Conservation (phyloP, 2,797 vertebrate genomes). For the Danio aesculapii region DNA sequence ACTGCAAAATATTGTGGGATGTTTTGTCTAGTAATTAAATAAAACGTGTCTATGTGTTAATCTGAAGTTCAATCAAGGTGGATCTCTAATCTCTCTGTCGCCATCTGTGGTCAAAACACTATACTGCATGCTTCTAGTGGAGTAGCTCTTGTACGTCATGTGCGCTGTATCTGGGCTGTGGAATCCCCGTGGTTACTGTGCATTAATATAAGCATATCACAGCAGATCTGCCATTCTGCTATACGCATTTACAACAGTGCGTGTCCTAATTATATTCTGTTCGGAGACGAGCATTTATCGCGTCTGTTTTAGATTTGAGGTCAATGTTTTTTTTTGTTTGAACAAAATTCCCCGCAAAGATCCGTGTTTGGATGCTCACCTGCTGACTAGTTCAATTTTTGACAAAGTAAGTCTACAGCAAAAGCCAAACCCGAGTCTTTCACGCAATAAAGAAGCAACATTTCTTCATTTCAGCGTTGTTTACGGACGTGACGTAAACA, state of each 20-base stretch:
- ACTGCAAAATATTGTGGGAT: background rate
- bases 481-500: background rate
- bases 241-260: too few species aligned
- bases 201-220: background rate
- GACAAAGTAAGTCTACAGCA: too few species aligned
- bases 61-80: too few species aligned
- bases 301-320: too few species aligned
- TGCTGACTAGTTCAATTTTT: background rate
- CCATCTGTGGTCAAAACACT: background rate
- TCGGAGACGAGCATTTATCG: too few species aligned
- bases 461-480: too few species aligned
- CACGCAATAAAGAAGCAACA: too few species aligned
- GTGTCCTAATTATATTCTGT: too few species aligned
- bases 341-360: too few species aligned
- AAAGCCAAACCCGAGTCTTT: too few species aligned
- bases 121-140: background rate
- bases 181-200: background rate
- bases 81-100: background rate
- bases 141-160: background rate
- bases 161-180: background rate
- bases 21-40: background rate
- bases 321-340: too few species aligned
- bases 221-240: background rate
- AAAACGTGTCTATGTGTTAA: background rate
- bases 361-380: background rate